These are phyloP conservation scores for Nothoprocta perdicaria DNA, from an alignment of 2,113 vertebrate genomes.

Conservation along the genomic window DNA sequence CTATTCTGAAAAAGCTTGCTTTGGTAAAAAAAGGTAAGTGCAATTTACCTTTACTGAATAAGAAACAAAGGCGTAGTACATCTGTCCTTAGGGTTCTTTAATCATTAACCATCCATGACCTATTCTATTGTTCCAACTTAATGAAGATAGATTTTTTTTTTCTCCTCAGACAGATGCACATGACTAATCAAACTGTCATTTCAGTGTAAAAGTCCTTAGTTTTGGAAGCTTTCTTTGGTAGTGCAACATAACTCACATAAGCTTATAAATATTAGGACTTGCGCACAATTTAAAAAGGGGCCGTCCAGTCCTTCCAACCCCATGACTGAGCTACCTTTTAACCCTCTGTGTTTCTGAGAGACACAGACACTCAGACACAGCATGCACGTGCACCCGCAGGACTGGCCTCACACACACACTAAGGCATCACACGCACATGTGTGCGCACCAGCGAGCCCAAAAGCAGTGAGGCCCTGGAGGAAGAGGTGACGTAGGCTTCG, in stretches of 20 bases:
- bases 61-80: background rate
- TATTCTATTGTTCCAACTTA: background rate
- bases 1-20: slow-evolving; percentile 55
- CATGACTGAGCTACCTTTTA: background rate
- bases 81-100: background rate
- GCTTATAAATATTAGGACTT: background rate
- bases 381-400: background rate
- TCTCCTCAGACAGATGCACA: background rate
- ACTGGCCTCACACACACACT: background rate
- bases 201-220: background rate
- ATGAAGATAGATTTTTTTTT: background rate
- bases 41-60: slow-evolving; percentile 47
- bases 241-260: background rate
- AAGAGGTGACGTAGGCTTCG: background rate
- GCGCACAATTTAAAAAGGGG: background rate
- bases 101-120: background rate
- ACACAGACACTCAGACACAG: background rate
- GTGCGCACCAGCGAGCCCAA: background rate
- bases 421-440: background rate
- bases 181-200: background rate
- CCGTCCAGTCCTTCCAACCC: background rate
- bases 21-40: slow-evolving; percentile 59
- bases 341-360: background rate
- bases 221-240: background rate
- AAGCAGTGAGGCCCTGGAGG: background rate